phyloP scores from a whole-genome alignment of 1,140 invertebrate genomes.

The Frieseomelitta varia region DNA sequence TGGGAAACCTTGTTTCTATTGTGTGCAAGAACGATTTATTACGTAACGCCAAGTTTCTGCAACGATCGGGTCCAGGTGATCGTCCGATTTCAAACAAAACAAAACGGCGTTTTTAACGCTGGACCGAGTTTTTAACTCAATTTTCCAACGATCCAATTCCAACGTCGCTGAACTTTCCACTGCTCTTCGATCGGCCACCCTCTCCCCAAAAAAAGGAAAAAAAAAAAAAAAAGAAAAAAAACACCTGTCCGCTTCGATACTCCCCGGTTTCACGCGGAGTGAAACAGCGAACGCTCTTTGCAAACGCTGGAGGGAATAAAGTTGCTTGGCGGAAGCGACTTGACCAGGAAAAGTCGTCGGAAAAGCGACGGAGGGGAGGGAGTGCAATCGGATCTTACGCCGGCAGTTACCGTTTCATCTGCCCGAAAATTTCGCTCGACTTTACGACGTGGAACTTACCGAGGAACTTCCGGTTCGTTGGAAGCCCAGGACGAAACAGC shows the following conservation, averaged over 20 bases:
- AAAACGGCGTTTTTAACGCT: background rate
- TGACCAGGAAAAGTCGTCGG: background rate
- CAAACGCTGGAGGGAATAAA: background rate
- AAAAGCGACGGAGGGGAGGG: background rate
- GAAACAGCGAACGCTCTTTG: background rate
- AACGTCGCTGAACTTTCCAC: background rate
- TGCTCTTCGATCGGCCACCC: background rate
- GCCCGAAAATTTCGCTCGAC: constrained; percentile 16
- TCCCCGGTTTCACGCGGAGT: too few relatives aligned
- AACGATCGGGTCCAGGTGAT: background rate
- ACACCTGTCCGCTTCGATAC: background rate
- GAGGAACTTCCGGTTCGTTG: constrained; percentile 50
- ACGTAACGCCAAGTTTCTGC: too few relatives aligned
- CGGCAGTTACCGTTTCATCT: constrained; percentile 22
- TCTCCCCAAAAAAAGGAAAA: too few relatives aligned
- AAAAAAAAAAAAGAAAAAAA: too few relatives aligned
- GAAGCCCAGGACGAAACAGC: background rate
- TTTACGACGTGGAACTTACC: constrained; percentile 46
- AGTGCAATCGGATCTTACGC: constrained; percentile 16
- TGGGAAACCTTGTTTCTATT: too few relatives aligned
- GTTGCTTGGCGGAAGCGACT: background rate
- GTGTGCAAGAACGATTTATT: too few relatives aligned
- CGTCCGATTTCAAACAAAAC: background rate
- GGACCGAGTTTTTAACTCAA: background rate
- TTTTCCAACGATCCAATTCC: background rate